Conservation (phyloP, 2,888 invertebrate species). For the Epinotia ramella region DNA sequence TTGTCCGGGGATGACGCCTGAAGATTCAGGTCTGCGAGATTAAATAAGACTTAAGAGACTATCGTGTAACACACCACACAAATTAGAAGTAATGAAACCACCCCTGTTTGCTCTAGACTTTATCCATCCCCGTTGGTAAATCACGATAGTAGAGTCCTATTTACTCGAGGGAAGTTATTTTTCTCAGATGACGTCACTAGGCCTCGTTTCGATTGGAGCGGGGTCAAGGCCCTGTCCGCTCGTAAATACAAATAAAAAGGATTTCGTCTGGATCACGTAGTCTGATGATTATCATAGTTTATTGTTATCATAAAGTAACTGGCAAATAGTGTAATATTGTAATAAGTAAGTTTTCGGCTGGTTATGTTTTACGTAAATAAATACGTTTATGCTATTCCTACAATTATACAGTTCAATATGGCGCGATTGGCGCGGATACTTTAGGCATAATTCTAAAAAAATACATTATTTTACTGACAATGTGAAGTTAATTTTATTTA, state of each 20-base stretch:
- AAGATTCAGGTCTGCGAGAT: conserved; percentile 15
- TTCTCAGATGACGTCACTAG: conserved; percentile 57
- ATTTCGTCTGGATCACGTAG: conserved; percentile 75
- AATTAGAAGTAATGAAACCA: conserved; percentile 41
- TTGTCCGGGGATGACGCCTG: neutral
- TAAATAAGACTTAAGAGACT: conserved; percentile 32
- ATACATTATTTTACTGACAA: too few relatives aligned
- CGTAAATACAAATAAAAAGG: conserved; percentile 81
- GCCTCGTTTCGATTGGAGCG: conserved; percentile 55
- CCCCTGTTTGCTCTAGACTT: conserved; percentile 41
- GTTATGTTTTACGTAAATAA: conserved; percentile 49
- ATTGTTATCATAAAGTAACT: conserved; percentile 72
- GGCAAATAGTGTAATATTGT: conserved; percentile 70
- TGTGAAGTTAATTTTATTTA: too few relatives aligned
- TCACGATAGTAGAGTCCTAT: conserved; percentile 59
- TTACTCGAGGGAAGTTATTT: conserved; percentile 67
- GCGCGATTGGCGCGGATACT: too few relatives aligned
- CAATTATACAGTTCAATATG: neutral
- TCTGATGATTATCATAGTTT: conserved; percentile 80
- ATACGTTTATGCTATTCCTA: neutral
- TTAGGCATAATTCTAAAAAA: too few relatives aligned
- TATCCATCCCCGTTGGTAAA: conserved; percentile 60
- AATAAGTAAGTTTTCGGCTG: conserved; percentile 62
- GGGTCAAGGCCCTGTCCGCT: conserved; percentile 74
- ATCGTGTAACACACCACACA: conserved; percentile 36